phyloP scores from a whole-genome alignment of 2,888 invertebrate species.

The Hypsopygia costalis region DNA sequence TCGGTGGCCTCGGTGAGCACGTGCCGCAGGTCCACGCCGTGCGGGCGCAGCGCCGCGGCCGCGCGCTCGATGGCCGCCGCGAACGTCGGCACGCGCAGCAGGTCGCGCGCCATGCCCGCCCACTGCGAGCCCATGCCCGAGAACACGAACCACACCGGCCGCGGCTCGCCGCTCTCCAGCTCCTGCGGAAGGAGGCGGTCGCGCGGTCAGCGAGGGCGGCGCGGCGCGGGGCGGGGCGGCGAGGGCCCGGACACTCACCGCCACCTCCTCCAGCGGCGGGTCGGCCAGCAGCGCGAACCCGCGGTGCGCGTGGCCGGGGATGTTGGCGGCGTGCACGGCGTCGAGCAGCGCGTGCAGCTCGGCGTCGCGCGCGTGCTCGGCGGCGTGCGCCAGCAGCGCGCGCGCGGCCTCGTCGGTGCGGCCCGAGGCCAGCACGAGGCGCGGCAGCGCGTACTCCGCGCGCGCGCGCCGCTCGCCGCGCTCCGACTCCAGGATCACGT shows the following conservation, averaged over 20 bases:
- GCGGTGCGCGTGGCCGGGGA: conserved; percentile 88
- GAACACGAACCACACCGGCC: conserved; percentile 97
- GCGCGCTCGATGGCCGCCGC: conserved; percentile 88
- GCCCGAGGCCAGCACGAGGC: conserved; percentile 87
- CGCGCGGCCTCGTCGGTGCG: conserved; percentile 90
- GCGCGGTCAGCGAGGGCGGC: too few relatives aligned
- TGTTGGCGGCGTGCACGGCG: conserved; percentile 85
- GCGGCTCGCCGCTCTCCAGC: conserved; percentile 66
- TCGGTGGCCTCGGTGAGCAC: conserved; percentile 89
- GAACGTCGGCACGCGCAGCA: conserved; percentile 92
- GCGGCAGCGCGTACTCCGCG: conserved; percentile 66
- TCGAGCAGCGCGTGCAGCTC: conserved; percentile 89
- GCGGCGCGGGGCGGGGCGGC: too few relatives aligned
- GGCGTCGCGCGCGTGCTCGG: conserved; percentile 82
- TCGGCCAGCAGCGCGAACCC: conserved; percentile 87
- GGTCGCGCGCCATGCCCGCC: conserved; percentile 95
- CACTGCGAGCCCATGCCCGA: conserved; percentile 99
- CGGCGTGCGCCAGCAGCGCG: conserved; percentile 82
- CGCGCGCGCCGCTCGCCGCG: conserved; percentile 74
- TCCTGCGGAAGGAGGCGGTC: too few relatives aligned
- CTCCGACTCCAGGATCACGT: conserved; percentile 91
- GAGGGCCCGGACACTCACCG: conserved; percentile 27
- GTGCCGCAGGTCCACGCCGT: conserved; percentile 91
- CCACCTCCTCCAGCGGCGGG: conserved; percentile 29
- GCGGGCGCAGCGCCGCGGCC: conserved; percentile 87